phyloP scores from a whole-genome alignment of 2,113 vertebrate genomes.

The Alaudala cheleensis region DNA sequence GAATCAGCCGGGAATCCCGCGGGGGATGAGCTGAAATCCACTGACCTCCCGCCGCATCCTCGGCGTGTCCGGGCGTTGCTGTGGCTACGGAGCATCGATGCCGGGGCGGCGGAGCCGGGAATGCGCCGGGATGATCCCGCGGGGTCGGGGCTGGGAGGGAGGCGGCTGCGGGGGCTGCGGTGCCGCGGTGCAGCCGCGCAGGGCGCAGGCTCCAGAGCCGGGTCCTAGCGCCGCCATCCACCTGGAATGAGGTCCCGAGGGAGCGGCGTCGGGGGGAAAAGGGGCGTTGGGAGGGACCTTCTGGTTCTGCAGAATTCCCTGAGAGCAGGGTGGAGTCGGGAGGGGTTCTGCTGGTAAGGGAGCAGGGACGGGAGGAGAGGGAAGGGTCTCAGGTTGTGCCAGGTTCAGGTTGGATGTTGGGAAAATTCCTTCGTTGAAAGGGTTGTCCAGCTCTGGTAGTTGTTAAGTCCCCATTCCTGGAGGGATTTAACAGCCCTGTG shows the following conservation, averaged over 20 bases:
- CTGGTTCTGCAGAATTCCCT: not conserved
- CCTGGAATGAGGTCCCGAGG: not conserved
- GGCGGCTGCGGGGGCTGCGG: not conserved
- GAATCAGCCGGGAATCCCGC: not conserved
- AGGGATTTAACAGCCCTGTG: not conserved
- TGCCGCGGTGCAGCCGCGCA: not conserved
- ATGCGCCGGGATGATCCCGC: not conserved
- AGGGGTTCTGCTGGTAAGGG: not conserved
- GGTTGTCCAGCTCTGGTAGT: not conserved
- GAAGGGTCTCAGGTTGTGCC: not conserved
- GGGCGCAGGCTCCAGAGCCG: not conserved
- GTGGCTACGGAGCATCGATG: not conserved
- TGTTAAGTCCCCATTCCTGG: rapidly evolving
- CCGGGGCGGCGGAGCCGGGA: not conserved
- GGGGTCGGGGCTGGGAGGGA: not conserved
- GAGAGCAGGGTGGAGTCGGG: not conserved
- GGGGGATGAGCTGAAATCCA: not conserved
- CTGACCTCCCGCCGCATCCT: conserved; percentile 57
- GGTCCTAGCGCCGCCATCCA: not conserved
- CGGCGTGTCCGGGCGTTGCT: not conserved
- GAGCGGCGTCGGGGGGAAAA: not conserved
- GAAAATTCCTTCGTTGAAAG: rapidly evolving
- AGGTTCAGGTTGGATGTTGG: not conserved
- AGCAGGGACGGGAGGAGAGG: not conserved
- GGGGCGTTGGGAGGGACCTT: rapidly evolving